A percentile compares a stretch with the other conserved stretches of the same genome.
phyloP scores from a whole-genome alignment of 1,140 invertebrate genomes.

The Aethina tumida region DNA sequence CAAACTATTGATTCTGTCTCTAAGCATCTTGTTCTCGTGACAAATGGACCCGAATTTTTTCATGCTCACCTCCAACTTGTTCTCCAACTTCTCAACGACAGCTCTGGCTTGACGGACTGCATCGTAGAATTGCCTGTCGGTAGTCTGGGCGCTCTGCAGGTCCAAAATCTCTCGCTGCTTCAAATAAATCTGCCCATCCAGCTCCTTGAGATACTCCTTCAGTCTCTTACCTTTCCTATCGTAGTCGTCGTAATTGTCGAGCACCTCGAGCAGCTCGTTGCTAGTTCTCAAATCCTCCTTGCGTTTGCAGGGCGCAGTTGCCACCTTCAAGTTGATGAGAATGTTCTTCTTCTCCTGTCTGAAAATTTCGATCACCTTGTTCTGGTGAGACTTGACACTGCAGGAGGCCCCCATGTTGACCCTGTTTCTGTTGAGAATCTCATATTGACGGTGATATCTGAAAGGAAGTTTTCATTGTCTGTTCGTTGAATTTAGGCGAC shows the following conservation, averaged over 20 bases:
- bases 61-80: slow-evolving; percentile 59
- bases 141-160: slow-evolving; percentile 34
- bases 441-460: slow-evolving; percentile 6
- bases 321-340: slow-evolving; percentile 41
- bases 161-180: slow-evolving; percentile 23
- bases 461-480: slow-evolving; percentile 1
- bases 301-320: slow-evolving; percentile 13
- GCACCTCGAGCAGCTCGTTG: slow-evolving; percentile 12
- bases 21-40: slow-evolving; percentile 58
- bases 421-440: slow-evolving; percentile 29
- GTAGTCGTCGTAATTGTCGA: slow-evolving; percentile 28
- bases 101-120: slow-evolving; percentile 44
- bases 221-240: slow-evolving; percentile 30
- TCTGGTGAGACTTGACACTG: slow-evolving; percentile 54
- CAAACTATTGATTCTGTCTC: slow-evolving; percentile 68
- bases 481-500: slow-evolving; percentile 46
- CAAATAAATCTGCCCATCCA: slow-evolving; percentile 36
- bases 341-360: slow-evolving; percentile 49
- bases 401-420: slow-evolving; percentile 43
- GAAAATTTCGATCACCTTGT: slow-evolving; percentile 46
- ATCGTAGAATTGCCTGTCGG: slow-evolving; percentile 42
- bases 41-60: slow-evolving; percentile 66
- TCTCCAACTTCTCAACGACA: slow-evolving; percentile 51
- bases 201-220: slow-evolving; percentile 34
- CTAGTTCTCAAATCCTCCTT: slow-evolving; percentile 36